Percentiles rank a stretch among this genome's conserved stretches.
Evolutionary conservation across 2,888 invertebrate genomes (phyloP).

Genomic region (Allolobophora icterica): DNA sequence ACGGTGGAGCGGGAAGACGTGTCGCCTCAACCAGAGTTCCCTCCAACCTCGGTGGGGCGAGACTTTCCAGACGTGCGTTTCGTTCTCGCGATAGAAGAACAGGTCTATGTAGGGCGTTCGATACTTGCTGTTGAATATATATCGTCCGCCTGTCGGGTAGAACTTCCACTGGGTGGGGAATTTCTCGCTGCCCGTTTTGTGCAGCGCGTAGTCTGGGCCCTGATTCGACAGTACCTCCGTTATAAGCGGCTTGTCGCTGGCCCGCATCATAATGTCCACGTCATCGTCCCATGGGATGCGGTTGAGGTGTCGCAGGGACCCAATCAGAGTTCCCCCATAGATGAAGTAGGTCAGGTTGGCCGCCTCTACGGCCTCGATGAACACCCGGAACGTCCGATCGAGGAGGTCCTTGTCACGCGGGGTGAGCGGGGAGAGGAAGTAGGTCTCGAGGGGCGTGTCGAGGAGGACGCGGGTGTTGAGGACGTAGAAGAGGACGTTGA

Average conservation of each 20-base stretch:
- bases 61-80: slow-evolving; percentile 50
- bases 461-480: not conserved
- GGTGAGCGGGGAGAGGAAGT: not conserved
- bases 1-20: slow-evolving; percentile 45
- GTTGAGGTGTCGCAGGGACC: slow-evolving; percentile 51
- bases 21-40: slow-evolving; percentile 37
- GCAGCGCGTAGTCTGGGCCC: slow-evolving; percentile 23
- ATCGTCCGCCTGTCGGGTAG: slow-evolving; percentile 45
- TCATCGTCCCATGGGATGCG: slow-evolving; percentile 55
- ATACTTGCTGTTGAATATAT: slow-evolving; percentile 47
- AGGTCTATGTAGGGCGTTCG: slow-evolving; percentile 55
- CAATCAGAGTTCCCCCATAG: slow-evolving; percentile 51
- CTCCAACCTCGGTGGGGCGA: slow-evolving; percentile 26
- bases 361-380: slow-evolving; percentile 32
- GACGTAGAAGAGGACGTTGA: slow-evolving; percentile 1
- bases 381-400: slow-evolving; percentile 26
- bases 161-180: slow-evolving; percentile 50
- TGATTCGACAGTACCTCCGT: not conserved
- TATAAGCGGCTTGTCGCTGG: slow-evolving; percentile 42
- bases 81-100: slow-evolving; percentile 53
- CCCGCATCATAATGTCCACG: slow-evolving; percentile 51
- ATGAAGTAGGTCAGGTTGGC: slow-evolving; percentile 46
- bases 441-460: not conserved
- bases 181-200: slow-evolving; percentile 30
- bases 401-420: not conserved